Percentiles rank a stretch among this genome's conserved stretches.
These are phyloP conservation scores for Lepidocolaptes lacrymiger DNA, from an alignment of 2,797 vertebrate genomes.

Conservation along the genomic window DNA sequence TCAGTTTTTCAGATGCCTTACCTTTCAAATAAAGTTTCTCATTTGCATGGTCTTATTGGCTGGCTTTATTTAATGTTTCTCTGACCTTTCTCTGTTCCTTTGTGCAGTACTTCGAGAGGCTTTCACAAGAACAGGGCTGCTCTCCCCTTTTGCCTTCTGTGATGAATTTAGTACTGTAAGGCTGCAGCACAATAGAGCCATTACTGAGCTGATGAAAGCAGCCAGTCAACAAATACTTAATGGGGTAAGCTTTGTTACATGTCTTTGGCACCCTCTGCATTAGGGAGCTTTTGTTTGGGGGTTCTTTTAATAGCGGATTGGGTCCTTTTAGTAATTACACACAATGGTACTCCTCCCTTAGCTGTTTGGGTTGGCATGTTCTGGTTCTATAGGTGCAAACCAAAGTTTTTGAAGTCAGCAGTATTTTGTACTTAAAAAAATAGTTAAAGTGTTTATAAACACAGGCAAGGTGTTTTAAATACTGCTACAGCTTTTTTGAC, in stretches of 20 bases:
- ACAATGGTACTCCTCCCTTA: neutral
- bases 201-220: slow-evolving; percentile 90
- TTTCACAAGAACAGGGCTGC: slow-evolving; percentile 89
- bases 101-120: slow-evolving; percentile 84
- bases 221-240: slow-evolving; percentile 76
- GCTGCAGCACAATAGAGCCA: slow-evolving; percentile 93
- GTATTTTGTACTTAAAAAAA: neutral
- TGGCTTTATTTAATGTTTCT: neutral
- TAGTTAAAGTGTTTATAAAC: neutral
- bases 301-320: neutral
- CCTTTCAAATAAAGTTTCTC: neutral
- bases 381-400: neutral
- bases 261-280: neutral
- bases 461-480: neutral
- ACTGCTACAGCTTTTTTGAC: neutral
- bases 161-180: slow-evolving; percentile 95
- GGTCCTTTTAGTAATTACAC: neutral
- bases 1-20: neutral
- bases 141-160: slow-evolving; percentile 91
- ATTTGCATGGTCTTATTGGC: neutral
- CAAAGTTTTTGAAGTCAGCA: neutral
- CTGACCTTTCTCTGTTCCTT: neutral
- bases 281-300: neutral
- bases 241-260: slow-evolving; percentile 78
- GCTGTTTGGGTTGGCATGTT: neutral